Evolutionary conservation across 2,797 vertebrate species (phyloP), one percentile per base, ranked within the genome.

Genomic region (Taenioides sp.): DNA sequence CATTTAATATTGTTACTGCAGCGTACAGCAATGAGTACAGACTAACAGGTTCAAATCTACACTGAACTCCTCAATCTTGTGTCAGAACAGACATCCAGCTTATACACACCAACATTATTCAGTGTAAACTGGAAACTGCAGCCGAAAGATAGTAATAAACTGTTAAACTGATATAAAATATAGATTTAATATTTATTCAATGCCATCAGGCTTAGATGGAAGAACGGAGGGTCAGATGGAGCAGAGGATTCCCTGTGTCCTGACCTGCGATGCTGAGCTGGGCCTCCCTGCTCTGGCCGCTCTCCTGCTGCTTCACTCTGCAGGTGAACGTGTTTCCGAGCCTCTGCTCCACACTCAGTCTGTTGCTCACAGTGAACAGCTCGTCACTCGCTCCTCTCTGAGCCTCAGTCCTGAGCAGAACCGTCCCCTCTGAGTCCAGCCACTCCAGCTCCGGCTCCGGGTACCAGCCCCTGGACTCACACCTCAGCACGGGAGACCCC

Each of bases 361-460:
- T 69, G 59, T 61, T 64, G 61, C 27, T 72, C 43, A 77, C 59
- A 72, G 28, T 70, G 34, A 69, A 77, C 43, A 65, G 62, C 18
- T 17, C 50, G 27, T 78, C 64, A 7, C 31, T 62, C 17, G 17
- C 58, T 60, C 31, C 60, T 62, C 31, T 62, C 60, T 62, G 60
- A 62, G 60, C 16, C 60, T 37, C 28, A 18, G 60, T 37, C 28
- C 28, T 62, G 28, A 37, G 28, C 28, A 62, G 28, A 20, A 62
- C 60, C 31, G 60, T 62, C 60, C 60, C 60, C 60, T 62, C 60
- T n/a, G 34, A 63, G 49, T 76, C 69, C 69, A 67, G 49, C 82
- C 76, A 81, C n/a, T 76, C 27, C 65, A 67, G 34, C 47, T 70
- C 64, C 47, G 82, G 82, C 52, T 75, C 25, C 62, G 82, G 76